Evolutionary conservation across 2,113 vertebrate species (phyloP).

Genomic region (Saccopteryx leptura): DNA sequence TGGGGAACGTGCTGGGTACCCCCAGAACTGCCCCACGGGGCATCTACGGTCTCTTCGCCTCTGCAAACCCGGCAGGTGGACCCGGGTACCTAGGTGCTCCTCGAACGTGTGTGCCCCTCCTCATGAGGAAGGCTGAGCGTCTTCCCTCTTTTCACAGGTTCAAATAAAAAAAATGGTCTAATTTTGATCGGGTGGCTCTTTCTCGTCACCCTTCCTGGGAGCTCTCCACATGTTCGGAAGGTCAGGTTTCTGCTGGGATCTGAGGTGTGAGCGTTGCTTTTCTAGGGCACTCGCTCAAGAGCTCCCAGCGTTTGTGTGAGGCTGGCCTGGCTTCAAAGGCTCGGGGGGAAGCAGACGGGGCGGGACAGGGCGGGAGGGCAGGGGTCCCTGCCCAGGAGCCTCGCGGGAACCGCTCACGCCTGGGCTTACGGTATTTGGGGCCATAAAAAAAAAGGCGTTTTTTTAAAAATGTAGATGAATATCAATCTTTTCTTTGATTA

Average conservation of each 20-base stretch:
- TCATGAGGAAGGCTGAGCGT: rapidly evolving
- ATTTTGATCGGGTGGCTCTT: neutral
- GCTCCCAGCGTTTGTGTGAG: no score
- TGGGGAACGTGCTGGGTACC: neutral
- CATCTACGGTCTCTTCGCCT: rapidly evolving
- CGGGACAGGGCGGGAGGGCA: neutral
- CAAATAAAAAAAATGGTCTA: no score
- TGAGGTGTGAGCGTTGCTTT: rapidly evolving
- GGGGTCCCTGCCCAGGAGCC: rapidly evolving
- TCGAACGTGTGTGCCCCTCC: neutral
- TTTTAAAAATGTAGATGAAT: neutral
- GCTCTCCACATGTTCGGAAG: rapidly evolving
- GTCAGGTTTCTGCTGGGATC: rapidly evolving
- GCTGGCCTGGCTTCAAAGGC: neutral
- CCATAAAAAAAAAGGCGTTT: neutral
- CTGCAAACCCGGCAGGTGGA: no score
- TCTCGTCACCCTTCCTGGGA: neutral
- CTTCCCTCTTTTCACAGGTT: neutral
- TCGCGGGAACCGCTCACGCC: rapidly evolving
- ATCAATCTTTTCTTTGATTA: neutral
- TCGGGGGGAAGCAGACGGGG: rapidly evolving
- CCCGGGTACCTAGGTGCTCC: rapidly evolving
- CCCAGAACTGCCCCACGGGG: rapidly evolving
- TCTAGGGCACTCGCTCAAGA: neutral
- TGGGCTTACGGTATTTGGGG: neutral